phyloP scores from a whole-genome alignment of 2,113 vertebrate genomes.

The Ammodytes marinus region DNA sequence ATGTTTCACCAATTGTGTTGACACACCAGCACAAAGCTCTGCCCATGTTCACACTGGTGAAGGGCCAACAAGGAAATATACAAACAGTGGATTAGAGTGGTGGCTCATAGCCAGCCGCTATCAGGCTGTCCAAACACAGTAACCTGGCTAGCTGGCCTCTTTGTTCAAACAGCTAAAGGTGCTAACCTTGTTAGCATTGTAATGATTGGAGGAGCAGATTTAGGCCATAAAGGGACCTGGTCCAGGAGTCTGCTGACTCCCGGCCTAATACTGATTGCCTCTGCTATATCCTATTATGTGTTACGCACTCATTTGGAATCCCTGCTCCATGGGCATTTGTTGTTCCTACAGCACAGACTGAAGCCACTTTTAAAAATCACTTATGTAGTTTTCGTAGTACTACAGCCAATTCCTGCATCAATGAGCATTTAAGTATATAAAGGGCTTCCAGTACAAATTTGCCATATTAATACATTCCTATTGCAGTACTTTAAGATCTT shows the following conservation, averaged over 20 bases:
- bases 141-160: conserved; percentile 55
- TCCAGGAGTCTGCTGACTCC: not conserved
- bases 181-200: conserved; percentile 34
- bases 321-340: not conserved
- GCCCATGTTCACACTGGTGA: conserved; percentile 63
- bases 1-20: conserved; percentile 69
- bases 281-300: not conserved
- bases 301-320: not conserved
- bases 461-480: not conserved
- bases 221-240: not conserved
- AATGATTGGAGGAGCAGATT: not conserved
- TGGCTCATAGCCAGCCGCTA: conserved; percentile 68
- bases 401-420: not conserved
- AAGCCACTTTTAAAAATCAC: not conserved
- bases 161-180: conserved; percentile 59
- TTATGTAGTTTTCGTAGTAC: not conserved
- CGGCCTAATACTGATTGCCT: not conserved
- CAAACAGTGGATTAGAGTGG: conserved; percentile 75
- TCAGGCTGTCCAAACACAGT: conserved; percentile 76
- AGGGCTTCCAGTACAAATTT: not conserved
- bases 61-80: conserved; percentile 73
- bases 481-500: not conserved
- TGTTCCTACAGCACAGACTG: not conserved
- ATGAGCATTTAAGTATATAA: not conserved
- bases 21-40: conserved; percentile 52